These are phyloP conservation scores for Hyalella azteca DNA, from an alignment of 2,888 invertebrate genomes.

Conservation along the genomic window DNA sequence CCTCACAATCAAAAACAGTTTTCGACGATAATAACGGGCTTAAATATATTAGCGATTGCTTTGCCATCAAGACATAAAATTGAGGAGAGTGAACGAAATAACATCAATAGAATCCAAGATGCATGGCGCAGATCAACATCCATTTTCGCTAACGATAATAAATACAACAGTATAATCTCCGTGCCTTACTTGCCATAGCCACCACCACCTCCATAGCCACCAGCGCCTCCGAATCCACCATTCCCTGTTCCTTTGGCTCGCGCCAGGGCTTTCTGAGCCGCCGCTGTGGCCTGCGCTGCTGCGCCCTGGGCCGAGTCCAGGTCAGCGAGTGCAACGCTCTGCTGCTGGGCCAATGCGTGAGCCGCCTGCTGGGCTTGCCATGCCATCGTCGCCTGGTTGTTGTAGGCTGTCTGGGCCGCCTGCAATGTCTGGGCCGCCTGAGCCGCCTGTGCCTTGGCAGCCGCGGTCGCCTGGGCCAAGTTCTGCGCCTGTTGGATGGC, in stretches of 20 bases:
- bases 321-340: conserved; percentile 39
- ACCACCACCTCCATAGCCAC: background rate
- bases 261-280: conserved; percentile 43
- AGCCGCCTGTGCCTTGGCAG: conserved; percentile 40
- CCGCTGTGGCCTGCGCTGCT: conserved; percentile 45
- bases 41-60: too few species aligned
- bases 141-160: too few species aligned
- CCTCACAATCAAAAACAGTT: too few species aligned
- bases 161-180: too few species aligned
- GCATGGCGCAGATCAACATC: too few species aligned
- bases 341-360: conserved; percentile 42
- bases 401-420: conserved; percentile 29
- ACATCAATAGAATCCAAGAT: too few species aligned
- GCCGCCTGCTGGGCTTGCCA: conserved; percentile 53
- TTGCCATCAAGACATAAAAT: too few species aligned
- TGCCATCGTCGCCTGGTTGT: conserved; percentile 47
- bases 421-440: conserved; percentile 42
- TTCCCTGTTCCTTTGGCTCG: conserved; percentile 47
- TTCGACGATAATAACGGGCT: too few species aligned
- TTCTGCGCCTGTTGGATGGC: conserved; percentile 41
- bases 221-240: conserved; percentile 27
- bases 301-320: conserved; percentile 47
- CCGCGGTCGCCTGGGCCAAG: conserved; percentile 41
- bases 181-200: background rate
- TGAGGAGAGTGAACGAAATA: too few species aligned